Percentiles rank a stretch among this genome's conserved stretches.
Evolutionary conservation across 2,113 vertebrate genomes (phyloP).

Genomic region (Pristiophorus japonicus): DNA sequence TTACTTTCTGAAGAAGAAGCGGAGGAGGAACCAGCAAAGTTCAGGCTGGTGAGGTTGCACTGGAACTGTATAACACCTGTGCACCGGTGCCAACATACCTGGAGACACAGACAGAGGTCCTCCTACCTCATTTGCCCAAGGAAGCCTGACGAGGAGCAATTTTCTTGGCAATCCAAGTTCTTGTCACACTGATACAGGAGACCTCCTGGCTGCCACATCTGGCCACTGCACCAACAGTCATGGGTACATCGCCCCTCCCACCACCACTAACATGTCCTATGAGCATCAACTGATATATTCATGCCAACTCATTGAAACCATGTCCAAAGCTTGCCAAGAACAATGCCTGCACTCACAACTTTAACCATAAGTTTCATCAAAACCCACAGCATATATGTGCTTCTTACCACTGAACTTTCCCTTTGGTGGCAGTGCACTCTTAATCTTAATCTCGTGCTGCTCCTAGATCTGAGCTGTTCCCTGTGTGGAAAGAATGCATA

Average conservation of each 20-base stretch:
- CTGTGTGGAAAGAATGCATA: not conserved
- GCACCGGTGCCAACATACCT: not conserved
- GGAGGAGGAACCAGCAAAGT: too few species aligned
- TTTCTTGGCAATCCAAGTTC: not conserved
- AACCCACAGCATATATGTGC: not conserved
- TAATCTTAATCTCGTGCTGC: not conserved
- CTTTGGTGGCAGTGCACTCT: not conserved
- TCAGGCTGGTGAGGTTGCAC: not conserved
- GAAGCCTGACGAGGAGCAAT: not conserved
- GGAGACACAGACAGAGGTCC: not conserved
- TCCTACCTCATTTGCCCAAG: too few species aligned
- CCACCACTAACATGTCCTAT: too few species aligned
- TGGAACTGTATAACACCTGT: not conserved
- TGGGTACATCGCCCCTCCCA: too few species aligned
- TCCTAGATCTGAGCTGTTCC: not conserved
- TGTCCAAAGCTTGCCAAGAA: too few species aligned
- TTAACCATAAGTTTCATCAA: not conserved
- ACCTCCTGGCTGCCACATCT: not conserved
- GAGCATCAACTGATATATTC: too few species aligned
- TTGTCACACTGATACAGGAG: not conserved
- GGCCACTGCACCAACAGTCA: too few species aligned
- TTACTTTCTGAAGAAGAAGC: too few species aligned
- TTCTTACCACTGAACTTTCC: not conserved
- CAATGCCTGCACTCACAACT: not conserved
- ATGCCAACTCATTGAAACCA: too few species aligned